Evolutionary conservation across 2,888 invertebrate genomes (phyloP).

Genomic region (Ctena decussata): DNA sequence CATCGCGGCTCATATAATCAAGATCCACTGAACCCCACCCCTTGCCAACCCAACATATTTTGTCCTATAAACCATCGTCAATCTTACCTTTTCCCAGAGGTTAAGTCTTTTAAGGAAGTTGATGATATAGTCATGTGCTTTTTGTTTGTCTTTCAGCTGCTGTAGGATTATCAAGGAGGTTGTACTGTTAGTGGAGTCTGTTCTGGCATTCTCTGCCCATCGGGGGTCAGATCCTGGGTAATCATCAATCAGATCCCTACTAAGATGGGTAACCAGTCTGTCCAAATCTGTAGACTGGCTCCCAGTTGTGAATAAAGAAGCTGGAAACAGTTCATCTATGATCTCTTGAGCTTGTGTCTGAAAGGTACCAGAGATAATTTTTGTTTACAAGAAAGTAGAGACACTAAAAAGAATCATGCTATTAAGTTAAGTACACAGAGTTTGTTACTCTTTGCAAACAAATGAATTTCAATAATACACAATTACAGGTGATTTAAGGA

Average conservation of each 20-base stretch:
- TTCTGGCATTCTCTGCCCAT: constrained; percentile 89
- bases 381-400: too few species aligned
- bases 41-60: too few species aligned
- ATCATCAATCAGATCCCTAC: constrained; percentile 94
- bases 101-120: constrained; percentile 89
- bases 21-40: too few species aligned
- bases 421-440: too few species aligned
- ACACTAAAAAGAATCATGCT: too few species aligned
- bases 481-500: too few species aligned
- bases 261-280: constrained; percentile 90
- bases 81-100: constrained; percentile 85
- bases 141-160: constrained; percentile 95
- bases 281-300: constrained; percentile 87
- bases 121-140: constrained; percentile 92
- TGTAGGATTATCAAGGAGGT: constrained; percentile 94
- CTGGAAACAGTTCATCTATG: constrained; percentile 88
- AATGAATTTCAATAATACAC: too few species aligned
- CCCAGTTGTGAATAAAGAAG: constrained; percentile 31
- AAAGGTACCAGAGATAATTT: too few species aligned
- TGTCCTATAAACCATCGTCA: too few species aligned
- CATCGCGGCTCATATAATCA: too few species aligned
- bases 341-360: constrained; percentile 87
- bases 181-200: constrained; percentile 90
- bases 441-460: too few species aligned
- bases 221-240: constrained; percentile 95